Evolutionary conservation across 1,140 invertebrate genomes (phyloP).

Genomic region (Pogonognathellus flavescens): DNA sequence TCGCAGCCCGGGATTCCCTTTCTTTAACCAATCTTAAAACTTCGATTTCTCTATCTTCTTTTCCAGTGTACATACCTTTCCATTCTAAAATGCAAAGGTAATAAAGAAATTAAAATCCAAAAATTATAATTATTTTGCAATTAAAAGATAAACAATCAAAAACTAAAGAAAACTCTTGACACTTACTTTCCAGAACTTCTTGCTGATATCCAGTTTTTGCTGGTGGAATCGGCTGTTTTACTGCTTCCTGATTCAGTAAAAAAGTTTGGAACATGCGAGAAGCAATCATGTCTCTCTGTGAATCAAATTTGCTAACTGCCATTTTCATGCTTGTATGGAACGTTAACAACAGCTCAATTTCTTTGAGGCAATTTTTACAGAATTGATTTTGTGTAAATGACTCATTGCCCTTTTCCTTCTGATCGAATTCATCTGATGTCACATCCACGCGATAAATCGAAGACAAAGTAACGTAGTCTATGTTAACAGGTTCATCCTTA

Average conservation of each 20-base stretch:
- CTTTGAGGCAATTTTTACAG: conserved; percentile 47
- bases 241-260: conserved; percentile 19
- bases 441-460: conserved; percentile 1
- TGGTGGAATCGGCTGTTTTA: not conserved
- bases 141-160: not conserved
- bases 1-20: conserved; percentile 22
- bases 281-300: conserved; percentile 53
- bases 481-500: not conserved
- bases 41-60: conserved; percentile 52
- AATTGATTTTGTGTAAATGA: conserved; percentile 6
- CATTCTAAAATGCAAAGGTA: conserved; percentile 50
- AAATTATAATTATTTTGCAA: not conserved
- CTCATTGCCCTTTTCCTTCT: not conserved
- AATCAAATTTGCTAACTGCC: conserved; percentile 51
- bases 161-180: too few species aligned
- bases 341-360: conserved; percentile 37
- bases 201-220: not conserved
- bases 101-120: not conserved
- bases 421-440: not conserved
- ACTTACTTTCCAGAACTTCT: conserved; percentile 11
- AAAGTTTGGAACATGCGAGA: conserved; percentile 48
- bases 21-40: conserved; percentile 52
- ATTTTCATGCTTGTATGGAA: conserved; percentile 30
- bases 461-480: not conserved
- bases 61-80: conserved; percentile 59